phyloP scores from a whole-genome alignment of 2,113 vertebrate species.

The Canis aureus region DNA sequence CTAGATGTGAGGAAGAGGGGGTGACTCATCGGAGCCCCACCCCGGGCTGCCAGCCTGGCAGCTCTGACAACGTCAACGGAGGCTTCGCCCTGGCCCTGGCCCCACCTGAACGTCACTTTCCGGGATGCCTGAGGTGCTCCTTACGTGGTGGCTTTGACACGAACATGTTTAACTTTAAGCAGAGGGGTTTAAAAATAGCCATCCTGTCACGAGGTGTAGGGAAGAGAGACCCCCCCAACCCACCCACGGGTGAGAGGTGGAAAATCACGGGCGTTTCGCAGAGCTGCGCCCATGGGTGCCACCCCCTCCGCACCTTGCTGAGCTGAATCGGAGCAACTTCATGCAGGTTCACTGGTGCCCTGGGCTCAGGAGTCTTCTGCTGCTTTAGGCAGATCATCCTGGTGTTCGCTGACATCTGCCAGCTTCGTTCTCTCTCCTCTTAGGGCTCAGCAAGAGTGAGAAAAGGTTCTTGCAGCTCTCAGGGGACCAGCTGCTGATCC shows the following conservation, averaged over 20 bases:
- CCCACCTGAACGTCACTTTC: conserved; percentile 5
- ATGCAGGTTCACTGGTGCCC: not conserved
- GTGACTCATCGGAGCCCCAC: not conserved
- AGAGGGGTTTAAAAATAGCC: conserved; percentile 75
- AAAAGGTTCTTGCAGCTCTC: not conserved
- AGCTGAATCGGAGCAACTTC: not conserved
- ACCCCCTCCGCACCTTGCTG: not conserved
- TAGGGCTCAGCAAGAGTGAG: not conserved
- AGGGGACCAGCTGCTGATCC: not conserved
- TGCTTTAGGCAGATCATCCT: not conserved
- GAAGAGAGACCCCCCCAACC: conserved; percentile 45
- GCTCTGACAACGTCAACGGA: not conserved
- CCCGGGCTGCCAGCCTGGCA: not conserved
- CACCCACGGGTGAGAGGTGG: not conserved
- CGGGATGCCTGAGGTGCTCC: not conserved
- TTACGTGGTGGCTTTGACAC: conserved; percentile 31
- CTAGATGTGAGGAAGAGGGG: not conserved
- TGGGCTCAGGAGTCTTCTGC: not conserved
- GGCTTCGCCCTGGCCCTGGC: not conserved
- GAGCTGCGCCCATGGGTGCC: not conserved
- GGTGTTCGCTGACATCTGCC: not conserved
- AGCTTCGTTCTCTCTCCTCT: not conserved
- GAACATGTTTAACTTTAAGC: conserved; percentile 55
- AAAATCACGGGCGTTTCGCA: not conserved
- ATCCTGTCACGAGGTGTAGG: not conserved